Conservation (phyloP, 2,797 vertebrate species). For the Alosa sapidissima region DNA sequence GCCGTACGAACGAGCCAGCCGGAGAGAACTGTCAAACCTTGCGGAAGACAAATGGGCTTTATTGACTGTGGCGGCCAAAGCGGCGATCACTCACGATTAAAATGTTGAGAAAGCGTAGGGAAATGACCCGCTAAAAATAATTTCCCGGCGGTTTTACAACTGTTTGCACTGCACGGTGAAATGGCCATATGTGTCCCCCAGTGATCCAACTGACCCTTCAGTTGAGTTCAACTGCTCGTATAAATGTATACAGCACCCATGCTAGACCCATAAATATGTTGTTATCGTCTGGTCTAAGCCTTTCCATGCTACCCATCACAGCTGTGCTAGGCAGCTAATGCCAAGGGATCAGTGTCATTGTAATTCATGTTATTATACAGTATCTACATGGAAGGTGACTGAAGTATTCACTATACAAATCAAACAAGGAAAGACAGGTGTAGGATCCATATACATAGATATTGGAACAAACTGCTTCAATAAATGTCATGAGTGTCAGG, state of each 20-base stretch:
- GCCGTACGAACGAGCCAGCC: constrained; percentile 8
- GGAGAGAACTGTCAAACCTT: constrained; percentile 45
- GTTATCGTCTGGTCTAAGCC: background rate
- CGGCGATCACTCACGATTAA: constrained; percentile 54
- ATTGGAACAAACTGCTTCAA: background rate
- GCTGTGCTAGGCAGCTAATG: background rate
- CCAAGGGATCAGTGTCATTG: background rate
- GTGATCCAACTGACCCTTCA: constrained; percentile 19
- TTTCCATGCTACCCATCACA: background rate
- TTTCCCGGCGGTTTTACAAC: constrained; percentile 38
- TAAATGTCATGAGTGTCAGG: background rate
- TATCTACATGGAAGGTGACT: background rate
- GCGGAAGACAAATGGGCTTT: constrained; percentile 50
- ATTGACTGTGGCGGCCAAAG: constrained; percentile 39
- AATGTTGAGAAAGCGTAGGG: constrained; percentile 50
- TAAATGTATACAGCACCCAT: background rate
- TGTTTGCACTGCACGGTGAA: background rate
- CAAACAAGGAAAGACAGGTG: background rate
- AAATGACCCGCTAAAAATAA: constrained; percentile 50
- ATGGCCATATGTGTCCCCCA: constrained; percentile 9
- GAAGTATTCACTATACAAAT: background rate
- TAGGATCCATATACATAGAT: background rate
- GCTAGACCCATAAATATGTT: constrained; percentile 17
- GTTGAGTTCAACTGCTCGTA: constrained; percentile 14
- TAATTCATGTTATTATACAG: background rate